A percentile compares a stretch with the other conserved stretches of the same genome.
Conservation (phyloP, 1,140 invertebrate genomes). For the Euschistus heros region DNA sequence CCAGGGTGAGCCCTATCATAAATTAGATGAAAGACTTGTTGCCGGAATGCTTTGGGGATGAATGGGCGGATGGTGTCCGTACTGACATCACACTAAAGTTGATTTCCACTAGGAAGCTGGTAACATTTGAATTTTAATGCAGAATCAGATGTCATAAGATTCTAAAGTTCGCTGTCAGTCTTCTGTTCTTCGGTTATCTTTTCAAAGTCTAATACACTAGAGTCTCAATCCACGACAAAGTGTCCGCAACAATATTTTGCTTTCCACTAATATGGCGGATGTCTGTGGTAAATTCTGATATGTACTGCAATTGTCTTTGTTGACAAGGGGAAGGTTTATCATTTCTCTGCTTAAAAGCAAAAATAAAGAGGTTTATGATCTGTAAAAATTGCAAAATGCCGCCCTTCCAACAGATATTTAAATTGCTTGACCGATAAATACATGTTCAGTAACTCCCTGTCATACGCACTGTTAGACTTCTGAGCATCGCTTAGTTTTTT, state of each 20-base stretch:
- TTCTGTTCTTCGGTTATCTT: background rate
- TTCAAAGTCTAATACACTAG: background rate
- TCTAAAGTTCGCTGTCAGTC: background rate
- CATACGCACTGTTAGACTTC: slow-evolving; percentile 30
- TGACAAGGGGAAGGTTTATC: slow-evolving; percentile 31
- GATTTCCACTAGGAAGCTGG: background rate
- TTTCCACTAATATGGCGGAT: slow-evolving; percentile 32
- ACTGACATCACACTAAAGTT: background rate
- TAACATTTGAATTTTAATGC: background rate
- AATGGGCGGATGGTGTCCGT: background rate
- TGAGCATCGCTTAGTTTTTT: slow-evolving; percentile 28
- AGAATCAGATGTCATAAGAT: background rate
- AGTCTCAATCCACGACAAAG: background rate
- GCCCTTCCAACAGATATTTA: slow-evolving; percentile 32
- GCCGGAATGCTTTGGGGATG: background rate
- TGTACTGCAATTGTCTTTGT: slow-evolving; percentile 32
- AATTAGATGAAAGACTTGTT: background rate
- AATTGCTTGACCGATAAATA: slow-evolving; percentile 33
- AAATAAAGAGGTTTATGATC: slow-evolving; percentile 35
- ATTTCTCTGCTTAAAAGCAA: slow-evolving; percentile 30
- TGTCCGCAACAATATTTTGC: background rate
- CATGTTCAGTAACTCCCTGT: slow-evolving; percentile 36
- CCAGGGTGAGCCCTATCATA: background rate
- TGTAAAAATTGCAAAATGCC: slow-evolving; percentile 32
- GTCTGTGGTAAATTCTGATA: slow-evolving; percentile 33